Percentiles rank a stretch among this genome's conserved stretches.
Evolutionary conservation across 1,140 invertebrate genomes (phyloP).

Genomic region (Atopsyche davidsoni): DNA sequence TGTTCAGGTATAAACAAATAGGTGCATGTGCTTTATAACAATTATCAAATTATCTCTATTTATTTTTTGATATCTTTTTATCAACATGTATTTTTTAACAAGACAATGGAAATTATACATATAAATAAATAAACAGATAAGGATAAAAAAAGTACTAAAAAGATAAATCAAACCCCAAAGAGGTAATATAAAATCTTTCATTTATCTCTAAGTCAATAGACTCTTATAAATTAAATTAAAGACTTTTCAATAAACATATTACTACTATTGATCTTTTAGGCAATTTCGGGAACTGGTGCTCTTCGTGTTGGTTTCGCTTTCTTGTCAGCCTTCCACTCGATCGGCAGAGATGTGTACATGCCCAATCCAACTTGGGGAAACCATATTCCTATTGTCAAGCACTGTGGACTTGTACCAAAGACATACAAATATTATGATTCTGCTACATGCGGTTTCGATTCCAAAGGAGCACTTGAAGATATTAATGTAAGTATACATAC

Average conservation of each 20-base stretch:
- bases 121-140: too few relatives aligned
- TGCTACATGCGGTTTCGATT: slow-evolving; percentile 93
- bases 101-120: too few relatives aligned
- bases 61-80: too few relatives aligned
- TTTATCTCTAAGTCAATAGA: too few relatives aligned
- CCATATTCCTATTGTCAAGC: slow-evolving; percentile 91
- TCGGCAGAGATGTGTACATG: slow-evolving; percentile 83
- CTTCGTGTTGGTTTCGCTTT: slow-evolving; percentile 88
- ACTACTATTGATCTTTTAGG: slow-evolving; percentile 80
- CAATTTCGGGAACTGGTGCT: slow-evolving; percentile 96
- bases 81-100: too few relatives aligned
- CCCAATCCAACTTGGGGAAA: slow-evolving; percentile 98
- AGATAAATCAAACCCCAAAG: too few relatives aligned
- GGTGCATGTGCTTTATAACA: too few relatives aligned
- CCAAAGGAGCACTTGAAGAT: slow-evolving; percentile 85
- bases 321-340: slow-evolving; percentile 78
- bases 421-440: slow-evolving; percentile 95
- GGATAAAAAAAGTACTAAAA: not conserved
- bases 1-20: slow-evolving; percentile 68
- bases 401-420: slow-evolving; percentile 80
- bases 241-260: not conserved
- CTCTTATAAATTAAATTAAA: not conserved
- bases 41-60: too few relatives aligned
- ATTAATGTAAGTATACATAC: slow-evolving; percentile 66
- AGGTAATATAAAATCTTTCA: too few relatives aligned